These are phyloP conservation scores for Alces alces DNA, from an alignment of 2,113 vertebrate genomes.

Conservation along the genomic window DNA sequence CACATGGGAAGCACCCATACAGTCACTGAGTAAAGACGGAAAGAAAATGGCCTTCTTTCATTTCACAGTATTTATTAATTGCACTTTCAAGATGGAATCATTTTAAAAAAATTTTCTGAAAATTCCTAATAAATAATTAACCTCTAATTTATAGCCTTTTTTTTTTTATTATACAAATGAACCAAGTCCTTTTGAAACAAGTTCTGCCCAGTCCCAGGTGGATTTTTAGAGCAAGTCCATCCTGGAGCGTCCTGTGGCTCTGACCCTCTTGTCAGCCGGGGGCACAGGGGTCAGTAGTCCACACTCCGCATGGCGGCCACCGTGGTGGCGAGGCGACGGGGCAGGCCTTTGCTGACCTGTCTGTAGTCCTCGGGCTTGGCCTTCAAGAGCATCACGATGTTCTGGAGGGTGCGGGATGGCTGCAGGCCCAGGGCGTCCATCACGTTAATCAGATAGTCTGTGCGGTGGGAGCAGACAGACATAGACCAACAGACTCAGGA, in stretches of 20 bases:
- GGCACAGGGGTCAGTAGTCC: slow-evolving; percentile 76
- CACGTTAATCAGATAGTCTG: slow-evolving; percentile 97
- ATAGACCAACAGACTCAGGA: background rate
- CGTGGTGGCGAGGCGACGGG: slow-evolving; percentile 84
- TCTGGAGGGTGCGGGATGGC: slow-evolving; percentile 88
- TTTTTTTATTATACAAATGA: background rate
- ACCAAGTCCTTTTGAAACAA: background rate
- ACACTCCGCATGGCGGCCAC: slow-evolving; percentile 87
- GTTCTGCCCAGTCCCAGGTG: background rate
- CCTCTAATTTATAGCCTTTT: background rate
- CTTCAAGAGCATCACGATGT: slow-evolving; percentile 86
- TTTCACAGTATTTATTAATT: background rate
- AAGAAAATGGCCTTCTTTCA: background rate
- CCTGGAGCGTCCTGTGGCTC: rapidly evolving
- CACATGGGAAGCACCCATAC: rapidly evolving
- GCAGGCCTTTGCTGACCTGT: slow-evolving; percentile 85
- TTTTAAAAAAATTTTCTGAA: slow-evolving; percentile 14
- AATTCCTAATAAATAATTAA: slow-evolving; percentile 37
- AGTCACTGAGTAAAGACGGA: background rate
- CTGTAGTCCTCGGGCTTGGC: slow-evolving; percentile 90
- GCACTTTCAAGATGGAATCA: background rate
- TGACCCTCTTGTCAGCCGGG: rapidly evolving
- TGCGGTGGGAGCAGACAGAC: rapidly evolving
- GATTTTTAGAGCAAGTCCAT: background rate
- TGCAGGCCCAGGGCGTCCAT: slow-evolving; percentile 98